Conservation (phyloP, 2,888 invertebrate genomes). For the Polymixis lichenea region DNA sequence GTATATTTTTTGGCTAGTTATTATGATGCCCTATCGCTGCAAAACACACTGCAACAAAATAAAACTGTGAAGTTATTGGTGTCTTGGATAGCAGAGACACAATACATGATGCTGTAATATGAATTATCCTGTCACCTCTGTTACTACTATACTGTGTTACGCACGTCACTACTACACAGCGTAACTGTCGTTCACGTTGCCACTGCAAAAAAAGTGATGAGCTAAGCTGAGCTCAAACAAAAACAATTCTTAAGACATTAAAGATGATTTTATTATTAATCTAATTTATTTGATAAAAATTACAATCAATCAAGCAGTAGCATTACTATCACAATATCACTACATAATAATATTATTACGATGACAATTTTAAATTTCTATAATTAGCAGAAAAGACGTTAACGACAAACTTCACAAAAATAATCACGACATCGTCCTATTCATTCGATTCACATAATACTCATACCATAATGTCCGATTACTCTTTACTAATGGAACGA, state of each 20-base stretch:
- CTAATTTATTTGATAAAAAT: not conserved
- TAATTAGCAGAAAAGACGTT: not conserved
- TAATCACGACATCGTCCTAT: not conserved
- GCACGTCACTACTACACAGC: too few relatives aligned
- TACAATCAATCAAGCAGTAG: too few relatives aligned
- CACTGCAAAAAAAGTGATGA: not conserved
- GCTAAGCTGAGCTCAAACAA: not conserved
- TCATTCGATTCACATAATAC: constrained; percentile 12
- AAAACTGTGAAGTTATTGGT: not conserved
- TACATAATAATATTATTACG: not conserved
- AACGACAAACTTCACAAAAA: not conserved
- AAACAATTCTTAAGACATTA: not conserved
- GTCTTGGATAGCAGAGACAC: not conserved
- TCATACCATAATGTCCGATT: constrained; percentile 30
- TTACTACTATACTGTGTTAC: not conserved
- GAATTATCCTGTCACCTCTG: too few relatives aligned
- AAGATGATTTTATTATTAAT: too few relatives aligned
- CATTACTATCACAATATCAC: not conserved
- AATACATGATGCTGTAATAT: not conserved
- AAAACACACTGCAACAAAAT: not conserved
- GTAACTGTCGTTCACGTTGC: too few relatives aligned
- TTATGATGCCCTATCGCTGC: not conserved
- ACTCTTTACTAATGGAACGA: constrained; percentile 38
- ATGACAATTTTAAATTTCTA: not conserved
- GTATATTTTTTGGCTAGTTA: not conserved